Conservation (phyloP, 2,888 invertebrate species). For the Antheraea assamensis region DNA sequence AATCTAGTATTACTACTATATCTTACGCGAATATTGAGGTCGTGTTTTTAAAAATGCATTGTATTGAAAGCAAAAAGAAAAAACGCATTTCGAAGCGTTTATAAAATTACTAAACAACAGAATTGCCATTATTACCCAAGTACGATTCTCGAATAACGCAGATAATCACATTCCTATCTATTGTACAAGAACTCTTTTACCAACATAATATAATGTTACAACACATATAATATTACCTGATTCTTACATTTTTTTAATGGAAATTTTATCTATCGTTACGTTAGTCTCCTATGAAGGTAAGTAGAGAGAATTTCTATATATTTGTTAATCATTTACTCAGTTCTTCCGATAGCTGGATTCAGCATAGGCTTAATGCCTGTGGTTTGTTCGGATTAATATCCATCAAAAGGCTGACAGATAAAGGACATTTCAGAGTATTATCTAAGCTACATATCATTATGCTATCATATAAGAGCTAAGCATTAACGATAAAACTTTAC, state of each 20-base stretch:
- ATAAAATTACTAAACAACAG: neutral
- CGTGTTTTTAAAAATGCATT: neutral
- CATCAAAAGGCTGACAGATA: too few species aligned
- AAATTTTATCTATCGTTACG: neutral
- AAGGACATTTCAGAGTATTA: too few species aligned
- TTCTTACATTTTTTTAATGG: conserved; percentile 5
- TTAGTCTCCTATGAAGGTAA: neutral
- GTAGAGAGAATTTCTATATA: neutral
- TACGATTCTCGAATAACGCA: neutral
- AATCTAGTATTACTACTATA: neutral
- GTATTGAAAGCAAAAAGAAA: neutral
- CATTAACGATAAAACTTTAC: too few species aligned
- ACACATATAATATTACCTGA: neutral
- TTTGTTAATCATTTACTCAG: neutral
- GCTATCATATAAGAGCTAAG: too few species aligned
- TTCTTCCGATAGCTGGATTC: too few species aligned
- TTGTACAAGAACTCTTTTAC: conserved; percentile 2
- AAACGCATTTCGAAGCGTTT: neutral
- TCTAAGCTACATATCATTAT: too few species aligned
- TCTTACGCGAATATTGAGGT: neutral
- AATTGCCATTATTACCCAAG: neutral
- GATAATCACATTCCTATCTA: conserved; percentile 3
- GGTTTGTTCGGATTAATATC: too few species aligned
- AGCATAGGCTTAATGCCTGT: too few species aligned
- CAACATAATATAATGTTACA: neutral